Conservation (phyloP, 2,113 vertebrate species). For the Bos indicus region DNA sequence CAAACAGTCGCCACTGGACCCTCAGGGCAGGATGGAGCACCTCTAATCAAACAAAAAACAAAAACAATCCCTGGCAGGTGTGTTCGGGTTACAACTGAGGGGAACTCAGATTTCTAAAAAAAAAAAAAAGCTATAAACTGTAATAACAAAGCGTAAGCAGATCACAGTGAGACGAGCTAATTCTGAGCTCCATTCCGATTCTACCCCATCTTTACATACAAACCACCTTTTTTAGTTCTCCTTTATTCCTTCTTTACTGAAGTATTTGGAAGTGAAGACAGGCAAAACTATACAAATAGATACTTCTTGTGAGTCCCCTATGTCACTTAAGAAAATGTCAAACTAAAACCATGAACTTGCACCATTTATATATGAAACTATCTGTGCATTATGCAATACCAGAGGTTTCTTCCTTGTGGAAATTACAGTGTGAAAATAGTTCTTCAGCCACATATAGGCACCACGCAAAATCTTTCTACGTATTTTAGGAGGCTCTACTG, state of each 20-base stretch:
- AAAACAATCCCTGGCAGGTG: accelerated
- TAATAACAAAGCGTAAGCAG: not conserved
- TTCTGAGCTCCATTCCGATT: not conserved
- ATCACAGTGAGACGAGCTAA: not conserved
- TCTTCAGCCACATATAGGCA: not conserved
- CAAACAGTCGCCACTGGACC: not conserved
- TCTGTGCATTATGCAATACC: not conserved
- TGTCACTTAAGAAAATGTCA: not conserved
- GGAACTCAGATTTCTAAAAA: too few relatives aligned
- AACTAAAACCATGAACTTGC: not conserved
- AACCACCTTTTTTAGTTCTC: not conserved
- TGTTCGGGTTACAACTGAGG: not conserved
- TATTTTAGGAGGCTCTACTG: not conserved
- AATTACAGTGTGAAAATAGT: not conserved
- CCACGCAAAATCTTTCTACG: not conserved
- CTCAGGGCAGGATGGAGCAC: not conserved
- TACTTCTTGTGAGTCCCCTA: not conserved
- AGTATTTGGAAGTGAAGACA: not conserved
- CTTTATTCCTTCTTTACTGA: not conserved
- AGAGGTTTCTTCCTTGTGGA: not conserved
- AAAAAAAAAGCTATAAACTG: not conserved
- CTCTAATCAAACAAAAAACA: too few relatives aligned
- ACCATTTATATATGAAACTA: not conserved
- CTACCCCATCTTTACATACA: not conserved
- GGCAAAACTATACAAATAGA: not conserved